These are phyloP conservation scores for Leptobrachium leishanense DNA, from an alignment of 2,113 vertebrate genomes.

Conservation along the genomic window DNA sequence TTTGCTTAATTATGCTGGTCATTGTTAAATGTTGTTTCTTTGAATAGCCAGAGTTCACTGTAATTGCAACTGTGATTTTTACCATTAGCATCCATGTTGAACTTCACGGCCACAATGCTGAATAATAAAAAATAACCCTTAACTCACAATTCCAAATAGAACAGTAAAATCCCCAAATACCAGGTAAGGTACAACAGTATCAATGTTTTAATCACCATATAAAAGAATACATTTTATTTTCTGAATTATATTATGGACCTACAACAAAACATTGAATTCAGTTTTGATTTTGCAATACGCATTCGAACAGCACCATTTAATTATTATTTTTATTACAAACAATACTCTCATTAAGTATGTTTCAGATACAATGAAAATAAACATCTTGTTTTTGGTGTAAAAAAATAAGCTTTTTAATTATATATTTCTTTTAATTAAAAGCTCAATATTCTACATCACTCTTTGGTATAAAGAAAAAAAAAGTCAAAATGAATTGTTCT, in stretches of 20 bases:
- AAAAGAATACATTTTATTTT: background rate
- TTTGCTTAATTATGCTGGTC: no score
- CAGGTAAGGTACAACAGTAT: background rate
- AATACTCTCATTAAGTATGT: background rate
- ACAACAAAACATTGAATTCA: background rate
- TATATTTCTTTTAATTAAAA: background rate
- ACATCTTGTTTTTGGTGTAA: constrained; percentile 7
- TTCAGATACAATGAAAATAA: constrained; percentile 17
- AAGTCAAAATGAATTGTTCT: background rate
- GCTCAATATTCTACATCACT: constrained; percentile 22
- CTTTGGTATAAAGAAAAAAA: constrained; percentile 39
- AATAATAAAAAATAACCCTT: no score
- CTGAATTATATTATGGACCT: background rate
- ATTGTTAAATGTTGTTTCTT: no score
- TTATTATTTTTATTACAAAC: constrained; percentile 23
- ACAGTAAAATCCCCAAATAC: background rate
- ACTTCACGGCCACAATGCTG: no score
- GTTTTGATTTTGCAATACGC: background rate
- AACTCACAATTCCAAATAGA: background rate
- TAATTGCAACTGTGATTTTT: no score
- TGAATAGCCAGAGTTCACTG: no score
- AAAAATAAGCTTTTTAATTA: constrained; percentile 34
- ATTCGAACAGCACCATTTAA: constrained; percentile 27
- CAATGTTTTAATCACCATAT: constrained; percentile 1
- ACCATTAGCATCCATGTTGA: no score